These are phyloP conservation scores for Electrona antarctica DNA, from an alignment of 2,113 vertebrate species.

Conservation along the genomic window DNA sequence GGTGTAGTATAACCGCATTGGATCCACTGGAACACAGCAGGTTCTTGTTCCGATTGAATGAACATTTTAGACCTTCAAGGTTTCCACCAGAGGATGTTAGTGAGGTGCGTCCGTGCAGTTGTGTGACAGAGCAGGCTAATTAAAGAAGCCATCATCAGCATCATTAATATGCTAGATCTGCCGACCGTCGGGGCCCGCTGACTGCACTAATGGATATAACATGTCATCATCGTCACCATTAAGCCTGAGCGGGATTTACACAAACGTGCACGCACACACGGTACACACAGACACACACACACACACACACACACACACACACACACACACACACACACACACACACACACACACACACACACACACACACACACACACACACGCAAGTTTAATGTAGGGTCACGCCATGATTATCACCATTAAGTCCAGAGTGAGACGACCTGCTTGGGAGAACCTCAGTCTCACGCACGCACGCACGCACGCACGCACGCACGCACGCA, in stretches of 20 bases:
- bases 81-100: no score
- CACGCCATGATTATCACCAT: constrained; percentile 78
- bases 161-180: constrained; percentile 80
- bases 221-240: constrained; percentile 78
- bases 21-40: no score
- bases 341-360: constrained; percentile 44
- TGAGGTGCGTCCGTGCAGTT: constrained; percentile 32
- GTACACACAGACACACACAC: constrained; percentile 5
- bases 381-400: constrained; percentile 68
- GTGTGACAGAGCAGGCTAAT: constrained; percentile 69
- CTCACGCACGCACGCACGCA: constrained; percentile 33
- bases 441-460: background rate
- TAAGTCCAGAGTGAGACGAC: constrained; percentile 64
- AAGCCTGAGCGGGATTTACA: constrained; percentile 70
- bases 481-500: constrained; percentile 30
- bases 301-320: background rate
- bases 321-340: constrained; percentile 14
- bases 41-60: no score
- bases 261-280: constrained; percentile 38
- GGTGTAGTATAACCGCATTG: no score
- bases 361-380: constrained; percentile 15
- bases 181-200: constrained; percentile 75
- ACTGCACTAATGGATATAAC: constrained; percentile 76
- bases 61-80: no score
- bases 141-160: constrained; percentile 79